Base-by-base conservation (phyloP, 2,888 invertebrate genomes). In the Xylota segnis region DNA sequence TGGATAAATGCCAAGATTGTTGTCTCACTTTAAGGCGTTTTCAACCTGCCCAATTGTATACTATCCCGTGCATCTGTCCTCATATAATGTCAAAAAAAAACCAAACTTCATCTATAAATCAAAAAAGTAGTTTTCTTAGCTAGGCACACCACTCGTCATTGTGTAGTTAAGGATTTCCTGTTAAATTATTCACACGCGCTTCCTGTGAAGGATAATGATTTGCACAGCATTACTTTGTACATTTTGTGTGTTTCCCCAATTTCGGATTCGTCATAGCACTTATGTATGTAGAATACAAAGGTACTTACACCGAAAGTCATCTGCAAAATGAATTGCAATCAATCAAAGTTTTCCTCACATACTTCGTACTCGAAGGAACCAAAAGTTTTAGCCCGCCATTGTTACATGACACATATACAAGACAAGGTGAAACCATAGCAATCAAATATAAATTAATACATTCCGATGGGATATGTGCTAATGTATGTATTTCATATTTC, bases 311-410 rank as follows among this genome's bases (percentile, higher is more conserved):
- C 5, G 7, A 47, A 52, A 23, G 29, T 37, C 56, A 50, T 23
- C 56, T 34, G 34, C 34, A 18, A 58, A 58, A 34, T 34, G 43
- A 34, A 88, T 87, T 88, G 84, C 87, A 88, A 88, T 88, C 88
- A 88, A 88, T 88, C 88, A 88, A 88, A 87, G 56, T 65, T 71
- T 81, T 65, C 76, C 68, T 76, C 82, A 84, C 88, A 88, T 88
- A 88, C 88, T 88, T 88, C 87, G 87, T 87, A n/a, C n/a, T n/a
- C n/a, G n/a, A n/a, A n/a, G 52, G 10, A 9, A 34, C 16, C 23
- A 74, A 79, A n/a, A 72, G 58, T 79, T 79, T 79, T 32, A 16
- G 65, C 32, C 58, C 43, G 16, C 56, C 45, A 37, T 66, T 52
- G 66, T 66, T 45, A 43, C 16, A 70, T 29, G 45, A 43, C 27